Conservation (phyloP, 2,797 vertebrate species). For the Adelosebastes latens region DNA sequence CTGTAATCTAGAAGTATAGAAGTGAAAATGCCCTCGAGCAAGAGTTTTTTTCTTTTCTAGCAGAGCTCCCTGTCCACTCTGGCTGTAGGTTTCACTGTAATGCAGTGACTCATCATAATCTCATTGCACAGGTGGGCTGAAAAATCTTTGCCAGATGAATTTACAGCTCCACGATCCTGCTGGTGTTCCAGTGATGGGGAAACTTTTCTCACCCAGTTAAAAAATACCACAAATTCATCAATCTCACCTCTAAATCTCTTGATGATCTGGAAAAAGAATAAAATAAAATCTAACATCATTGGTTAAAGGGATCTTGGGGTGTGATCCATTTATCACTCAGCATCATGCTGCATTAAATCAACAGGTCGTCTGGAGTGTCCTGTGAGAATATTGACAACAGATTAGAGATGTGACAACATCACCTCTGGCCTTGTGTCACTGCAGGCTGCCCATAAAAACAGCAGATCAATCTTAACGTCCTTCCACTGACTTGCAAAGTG, state of each 20-base stretch:
- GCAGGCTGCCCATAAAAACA: constrained; percentile 18
- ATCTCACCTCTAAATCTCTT: not conserved
- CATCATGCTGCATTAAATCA: constrained; percentile 11
- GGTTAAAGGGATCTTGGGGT: not conserved
- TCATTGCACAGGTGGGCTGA: constrained; percentile 29
- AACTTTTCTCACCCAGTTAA: not conserved
- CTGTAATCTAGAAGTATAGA: not conserved
- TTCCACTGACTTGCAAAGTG: constrained; percentile 40
- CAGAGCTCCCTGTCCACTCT: not conserved
- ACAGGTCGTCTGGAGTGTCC: constrained; percentile 12
- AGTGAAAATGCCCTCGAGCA: not conserved
- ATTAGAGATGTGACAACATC: constrained; percentile 30
- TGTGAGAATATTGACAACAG: constrained; percentile 34
- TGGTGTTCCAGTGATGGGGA: not conserved
- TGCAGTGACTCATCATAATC: constrained; percentile 44
- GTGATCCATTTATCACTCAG: not conserved
- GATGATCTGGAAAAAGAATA: not conserved
- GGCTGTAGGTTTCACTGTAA: constrained; percentile 6
- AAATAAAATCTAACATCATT: not conserved
- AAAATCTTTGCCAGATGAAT: constrained; percentile 2
- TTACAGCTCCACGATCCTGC: not conserved
- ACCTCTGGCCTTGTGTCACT: constrained; percentile 43
- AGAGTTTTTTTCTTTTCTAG: not conserved
- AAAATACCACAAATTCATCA: not conserved
- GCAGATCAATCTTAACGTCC: constrained; percentile 44